Conservation (phyloP, 2,113 vertebrate species). For the Tringa solitaria region DNA sequence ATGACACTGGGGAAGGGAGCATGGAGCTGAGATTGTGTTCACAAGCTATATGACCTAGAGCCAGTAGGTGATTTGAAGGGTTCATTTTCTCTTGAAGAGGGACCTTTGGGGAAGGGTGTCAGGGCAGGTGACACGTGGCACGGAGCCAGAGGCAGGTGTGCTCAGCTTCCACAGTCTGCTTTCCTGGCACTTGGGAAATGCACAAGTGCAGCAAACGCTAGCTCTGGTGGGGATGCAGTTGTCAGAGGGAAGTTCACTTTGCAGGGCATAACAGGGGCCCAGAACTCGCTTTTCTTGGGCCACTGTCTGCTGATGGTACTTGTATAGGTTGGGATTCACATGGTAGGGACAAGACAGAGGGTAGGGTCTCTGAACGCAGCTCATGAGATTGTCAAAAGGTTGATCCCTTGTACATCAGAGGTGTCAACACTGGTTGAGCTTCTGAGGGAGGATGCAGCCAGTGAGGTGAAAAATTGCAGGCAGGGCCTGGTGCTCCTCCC, state of each 20-base stretch:
- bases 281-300: background rate
- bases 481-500: background rate
- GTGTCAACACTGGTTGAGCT: background rate
- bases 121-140: background rate
- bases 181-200: background rate
- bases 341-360: background rate
- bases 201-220: background rate
- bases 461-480: background rate
- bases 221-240: background rate
- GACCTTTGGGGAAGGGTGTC: background rate
- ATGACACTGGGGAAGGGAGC: background rate
- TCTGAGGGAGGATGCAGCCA: background rate
- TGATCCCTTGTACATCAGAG: background rate
- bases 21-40: background rate
- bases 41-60: background rate
- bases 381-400: background rate
- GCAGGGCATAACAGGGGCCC: background rate
- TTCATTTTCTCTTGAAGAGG: background rate
- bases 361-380: background rate
- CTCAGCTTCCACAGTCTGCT: background rate
- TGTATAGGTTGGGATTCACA: background rate
- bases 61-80: background rate
- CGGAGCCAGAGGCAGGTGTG: background rate
- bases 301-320: background rate
- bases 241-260: background rate